These are phyloP conservation scores for Athripsodes cinereus DNA, from an alignment of 2,888 invertebrate species.

Conservation along the genomic window DNA sequence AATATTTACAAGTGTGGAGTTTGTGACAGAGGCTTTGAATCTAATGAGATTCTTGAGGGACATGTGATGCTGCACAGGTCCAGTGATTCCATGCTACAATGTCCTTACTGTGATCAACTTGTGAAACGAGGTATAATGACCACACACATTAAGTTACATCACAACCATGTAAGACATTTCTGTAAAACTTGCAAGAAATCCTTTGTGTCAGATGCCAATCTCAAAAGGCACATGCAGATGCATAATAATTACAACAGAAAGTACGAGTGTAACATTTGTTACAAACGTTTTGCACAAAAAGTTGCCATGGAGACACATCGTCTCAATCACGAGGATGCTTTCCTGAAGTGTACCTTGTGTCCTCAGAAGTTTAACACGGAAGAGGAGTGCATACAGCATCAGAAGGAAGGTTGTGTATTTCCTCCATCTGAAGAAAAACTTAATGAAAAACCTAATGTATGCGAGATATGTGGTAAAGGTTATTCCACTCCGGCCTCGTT, in stretches of 20 bases:
- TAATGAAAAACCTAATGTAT: constrained; percentile 39
- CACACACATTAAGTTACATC: constrained; percentile 46
- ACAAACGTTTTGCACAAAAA: constrained; percentile 45
- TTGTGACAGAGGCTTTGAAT: constrained; percentile 47
- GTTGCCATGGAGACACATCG: constrained; percentile 49
- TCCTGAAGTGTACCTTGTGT: constrained; percentile 40
- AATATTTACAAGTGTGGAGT: constrained; percentile 38
- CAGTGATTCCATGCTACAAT: constrained; percentile 36
- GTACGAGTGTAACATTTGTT: constrained; percentile 47
- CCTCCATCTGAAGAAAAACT: constrained; percentile 36
- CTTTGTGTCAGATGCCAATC: constrained; percentile 46
- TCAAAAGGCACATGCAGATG: constrained; percentile 49
- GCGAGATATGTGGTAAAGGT: constrained; percentile 46
- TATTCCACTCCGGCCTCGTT: constrained; percentile 44
- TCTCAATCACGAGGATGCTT: constrained; percentile 38
- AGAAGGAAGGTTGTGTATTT: constrained; percentile 30
- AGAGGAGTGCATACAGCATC: constrained; percentile 28
- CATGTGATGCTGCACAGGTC: constrained; percentile 44
- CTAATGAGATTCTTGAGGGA: constrained; percentile 42
- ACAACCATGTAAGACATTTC: constrained; percentile 42
- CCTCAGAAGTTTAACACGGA: constrained; percentile 38
- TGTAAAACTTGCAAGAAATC: constrained; percentile 43
- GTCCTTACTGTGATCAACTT: constrained; percentile 43
- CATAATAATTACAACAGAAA: constrained; percentile 43
- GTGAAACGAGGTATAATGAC: constrained; percentile 41